These are phyloP conservation scores for Chamaedrilus cognettii DNA, from an alignment of 2,888 invertebrate genomes.

Conservation along the genomic window DNA sequence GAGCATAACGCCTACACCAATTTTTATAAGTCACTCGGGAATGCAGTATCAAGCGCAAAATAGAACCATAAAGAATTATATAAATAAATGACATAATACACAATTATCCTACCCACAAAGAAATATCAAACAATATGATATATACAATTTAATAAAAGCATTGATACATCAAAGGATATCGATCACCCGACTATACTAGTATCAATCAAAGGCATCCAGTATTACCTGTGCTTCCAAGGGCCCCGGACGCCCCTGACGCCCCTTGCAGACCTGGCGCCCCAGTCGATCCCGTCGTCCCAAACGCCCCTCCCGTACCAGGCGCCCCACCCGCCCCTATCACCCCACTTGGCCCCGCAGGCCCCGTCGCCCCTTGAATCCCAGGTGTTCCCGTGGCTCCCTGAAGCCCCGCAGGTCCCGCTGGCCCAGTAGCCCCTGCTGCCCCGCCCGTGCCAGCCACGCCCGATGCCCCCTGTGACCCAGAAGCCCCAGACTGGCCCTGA, in stretches of 20 bases:
- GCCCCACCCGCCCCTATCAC: not conserved
- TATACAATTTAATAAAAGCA: no score
- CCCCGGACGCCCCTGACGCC: not conserved
- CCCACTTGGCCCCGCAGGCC: not conserved
- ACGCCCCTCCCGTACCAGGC: not conserved
- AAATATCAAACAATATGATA: no score
- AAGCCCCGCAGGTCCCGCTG: not conserved
- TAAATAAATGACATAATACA: no score
- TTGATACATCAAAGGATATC: no score
- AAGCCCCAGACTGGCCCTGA: slow-evolving; percentile 38
- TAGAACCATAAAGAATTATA: no score
- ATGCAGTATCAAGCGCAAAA: no score
- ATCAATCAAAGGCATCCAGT: no score
- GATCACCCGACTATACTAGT: no score
- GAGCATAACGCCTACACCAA: no score
- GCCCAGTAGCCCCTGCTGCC: not conserved
- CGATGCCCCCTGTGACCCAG: not conserved
- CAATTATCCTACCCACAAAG: no score
- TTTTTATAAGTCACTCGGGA: no score
- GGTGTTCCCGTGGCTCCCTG: not conserved
- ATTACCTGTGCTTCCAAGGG: no score
- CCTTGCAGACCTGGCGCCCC: slow-evolving; percentile 9
- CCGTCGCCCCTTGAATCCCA: not conserved
- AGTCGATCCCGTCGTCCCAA: not conserved
- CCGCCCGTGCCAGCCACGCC: slow-evolving; percentile 1